These are phyloP conservation scores for Pantherophis alleghaniensis DNA, from an alignment of 2,797 vertebrate genomes.

Conservation along the genomic window DNA sequence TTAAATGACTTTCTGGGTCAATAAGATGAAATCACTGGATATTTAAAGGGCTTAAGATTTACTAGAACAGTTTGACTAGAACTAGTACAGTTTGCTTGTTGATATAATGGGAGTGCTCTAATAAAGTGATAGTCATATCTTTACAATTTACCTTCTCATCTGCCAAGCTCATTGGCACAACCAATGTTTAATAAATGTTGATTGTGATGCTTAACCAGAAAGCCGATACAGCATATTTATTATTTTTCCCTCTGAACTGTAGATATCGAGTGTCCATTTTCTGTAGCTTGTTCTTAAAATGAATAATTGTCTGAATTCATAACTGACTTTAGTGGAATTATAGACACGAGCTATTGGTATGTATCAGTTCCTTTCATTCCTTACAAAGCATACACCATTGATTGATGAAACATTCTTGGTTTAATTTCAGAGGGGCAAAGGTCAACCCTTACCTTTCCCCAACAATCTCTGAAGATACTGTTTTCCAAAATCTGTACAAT, in stretches of 20 bases:
- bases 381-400: not conserved
- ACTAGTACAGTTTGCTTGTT: not conserved
- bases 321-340: not conserved
- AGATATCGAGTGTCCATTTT: not conserved
- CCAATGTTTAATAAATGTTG: not conserved
- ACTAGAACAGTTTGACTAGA: not conserved
- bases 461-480: not conserved
- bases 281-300: not conserved
- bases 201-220: not conserved
- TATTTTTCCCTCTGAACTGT: not conserved
- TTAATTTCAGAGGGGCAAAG: not conserved
- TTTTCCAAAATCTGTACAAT: not conserved
- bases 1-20: slow-evolving; percentile 22
- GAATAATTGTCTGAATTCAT: not conserved
- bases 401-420: not conserved
- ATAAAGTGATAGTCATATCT: not conserved
- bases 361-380: not conserved
- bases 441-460: not conserved
- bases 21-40: not conserved
- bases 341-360: not conserved
- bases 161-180: not conserved
- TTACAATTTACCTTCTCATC: not conserved
- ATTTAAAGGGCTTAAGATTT: slow-evolving; percentile 12
- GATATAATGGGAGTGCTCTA: slow-evolving; percentile 1
- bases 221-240: not conserved